Evolutionary conservation across 2,888 invertebrate species (phyloP), one percentile per base, ranked within the genome.

Genomic region (Lottia gigantea): DNA sequence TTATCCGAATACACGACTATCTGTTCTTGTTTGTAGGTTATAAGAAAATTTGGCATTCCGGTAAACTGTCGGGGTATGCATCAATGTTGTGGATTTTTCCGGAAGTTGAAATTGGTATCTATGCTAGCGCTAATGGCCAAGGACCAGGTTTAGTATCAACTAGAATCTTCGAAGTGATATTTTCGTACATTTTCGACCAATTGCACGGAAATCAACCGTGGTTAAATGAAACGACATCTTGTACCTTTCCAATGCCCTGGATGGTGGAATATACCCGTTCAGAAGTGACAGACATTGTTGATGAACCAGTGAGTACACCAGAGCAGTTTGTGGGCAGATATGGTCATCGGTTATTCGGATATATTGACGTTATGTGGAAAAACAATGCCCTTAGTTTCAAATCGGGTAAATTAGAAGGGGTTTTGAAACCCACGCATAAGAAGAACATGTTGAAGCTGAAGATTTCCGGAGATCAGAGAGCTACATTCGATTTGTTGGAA

Each of bases 121-220:
- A 66, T 61, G n/a, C 66, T 26, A 68, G 66, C 67, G 68, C 25
- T 46, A 73, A 71, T 61, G 73, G 73, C 1, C 68, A 66, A 7
- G 66, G 19, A 23, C 11, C 19, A 0, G 55, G 19, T 11, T 19
- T 14, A 11, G 23, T 23, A 3, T 23, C 55, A 55, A 19, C 55
- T 0, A 19, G 23, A 55, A 23, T 23, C 12, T 55, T 12, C 16
- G 40, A 40, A 40, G 40, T 40, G 40, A 40, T 40, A 8, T 70
- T 79, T 64, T 76, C 76, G 64, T 78, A 74, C 68, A 66, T 83
- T 25, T 71, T 76, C 11, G 81, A 82, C 71, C 40, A 82, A 8
- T 26, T 79, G 14, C 46, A 78, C 25, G 74, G 74, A 8, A 73
- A 78, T 62, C 31, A 73, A 12, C 77, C 78, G 6, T 83, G 82